Conservation (phyloP, 2,888 invertebrate species). For the Melipona bicolor region DNA sequence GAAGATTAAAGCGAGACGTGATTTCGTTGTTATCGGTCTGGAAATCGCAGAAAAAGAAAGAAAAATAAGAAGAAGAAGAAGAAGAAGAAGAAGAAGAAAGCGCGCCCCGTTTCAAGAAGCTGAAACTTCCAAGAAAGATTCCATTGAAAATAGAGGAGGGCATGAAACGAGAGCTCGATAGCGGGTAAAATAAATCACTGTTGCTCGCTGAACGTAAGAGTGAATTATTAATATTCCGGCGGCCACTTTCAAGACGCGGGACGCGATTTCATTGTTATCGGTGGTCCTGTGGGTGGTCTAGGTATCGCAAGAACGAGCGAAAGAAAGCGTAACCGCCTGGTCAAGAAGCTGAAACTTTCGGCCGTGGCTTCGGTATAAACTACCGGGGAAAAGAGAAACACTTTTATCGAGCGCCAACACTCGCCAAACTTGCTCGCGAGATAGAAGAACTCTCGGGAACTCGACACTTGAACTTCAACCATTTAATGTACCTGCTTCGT, state of each 20-base stretch:
- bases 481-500: slow-evolving; percentile 74
- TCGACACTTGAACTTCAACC: slow-evolving; percentile 76
- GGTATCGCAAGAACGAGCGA: slow-evolving; percentile 56
- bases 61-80: no score
- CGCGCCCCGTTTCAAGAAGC: background rate
- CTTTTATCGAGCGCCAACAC: slow-evolving; percentile 81
- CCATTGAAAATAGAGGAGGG: no score
- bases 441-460: slow-evolving; percentile 75
- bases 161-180: background rate
- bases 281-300: slow-evolving; percentile 25
- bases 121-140: no score
- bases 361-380: slow-evolving; percentile 67
- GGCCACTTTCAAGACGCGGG: slow-evolving; percentile 10
- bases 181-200: slow-evolving; percentile 13
- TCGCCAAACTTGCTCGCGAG: slow-evolving; percentile 73
- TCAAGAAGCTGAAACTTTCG: slow-evolving; percentile 61
- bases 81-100: background rate
- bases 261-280: slow-evolving; percentile 59
- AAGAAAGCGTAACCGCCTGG: slow-evolving; percentile 61
- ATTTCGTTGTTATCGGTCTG: no score
- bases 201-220: slow-evolving; percentile 7
- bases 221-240: slow-evolving; percentile 54
- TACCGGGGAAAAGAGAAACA: slow-evolving; percentile 77
- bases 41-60: no score
- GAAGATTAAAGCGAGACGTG: no score